These are phyloP conservation scores for Fregata magnificens DNA, from an alignment of 2,113 vertebrate genomes.

Conservation along the genomic window DNA sequence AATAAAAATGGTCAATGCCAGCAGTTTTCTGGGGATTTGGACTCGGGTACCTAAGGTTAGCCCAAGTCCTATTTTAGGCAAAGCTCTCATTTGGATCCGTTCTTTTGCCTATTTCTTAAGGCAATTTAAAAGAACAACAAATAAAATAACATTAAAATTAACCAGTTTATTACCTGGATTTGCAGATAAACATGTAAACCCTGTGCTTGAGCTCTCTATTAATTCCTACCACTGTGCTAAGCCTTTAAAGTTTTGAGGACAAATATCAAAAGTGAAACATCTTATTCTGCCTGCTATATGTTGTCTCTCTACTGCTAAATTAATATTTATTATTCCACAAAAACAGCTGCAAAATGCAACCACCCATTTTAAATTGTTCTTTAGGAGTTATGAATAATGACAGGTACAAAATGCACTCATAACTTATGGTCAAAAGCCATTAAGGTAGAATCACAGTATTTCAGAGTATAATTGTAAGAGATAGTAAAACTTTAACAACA, in stretches of 20 bases:
- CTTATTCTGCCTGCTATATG: background rate
- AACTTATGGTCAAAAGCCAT: background rate
- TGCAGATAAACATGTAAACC: background rate
- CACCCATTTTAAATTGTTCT: background rate
- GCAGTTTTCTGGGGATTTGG: background rate
- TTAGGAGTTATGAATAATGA: background rate
- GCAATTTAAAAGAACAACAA: background rate
- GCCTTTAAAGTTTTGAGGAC: background rate
- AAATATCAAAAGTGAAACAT: background rate
- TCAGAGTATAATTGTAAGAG: background rate
- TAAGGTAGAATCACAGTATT: background rate
- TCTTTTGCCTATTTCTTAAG: background rate
- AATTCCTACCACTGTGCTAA: background rate
- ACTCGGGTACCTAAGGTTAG: background rate
- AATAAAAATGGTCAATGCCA: background rate
- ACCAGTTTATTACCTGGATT: background rate
- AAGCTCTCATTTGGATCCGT: background rate
- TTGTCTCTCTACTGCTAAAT: background rate
- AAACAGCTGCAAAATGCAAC: background rate
- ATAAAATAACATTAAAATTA: background rate
- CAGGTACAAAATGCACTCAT: background rate
- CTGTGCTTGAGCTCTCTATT: background rate
- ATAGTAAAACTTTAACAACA: background rate
- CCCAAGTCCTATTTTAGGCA: background rate
- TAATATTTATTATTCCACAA: background rate